A percentile compares a stretch with the other conserved stretches of the same genome.
phyloP scores from a whole-genome alignment of 2,888 invertebrate species.

The Acanthosepion lycidas region DNA sequence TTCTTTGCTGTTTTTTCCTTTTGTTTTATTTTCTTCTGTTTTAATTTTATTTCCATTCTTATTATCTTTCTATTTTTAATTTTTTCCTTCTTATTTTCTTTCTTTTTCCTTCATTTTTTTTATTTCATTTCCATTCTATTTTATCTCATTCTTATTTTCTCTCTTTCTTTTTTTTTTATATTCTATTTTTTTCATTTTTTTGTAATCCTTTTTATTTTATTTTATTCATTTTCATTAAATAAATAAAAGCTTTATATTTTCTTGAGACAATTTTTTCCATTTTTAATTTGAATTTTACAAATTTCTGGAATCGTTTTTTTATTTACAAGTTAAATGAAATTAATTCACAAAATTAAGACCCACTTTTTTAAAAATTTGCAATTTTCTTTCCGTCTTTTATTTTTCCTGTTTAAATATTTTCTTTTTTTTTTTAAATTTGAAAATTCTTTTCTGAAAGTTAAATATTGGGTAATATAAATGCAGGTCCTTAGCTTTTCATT shows the following conservation, averaged over 20 bases:
- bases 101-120: background rate
- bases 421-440: background rate
- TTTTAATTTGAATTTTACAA: conserved; percentile 33
- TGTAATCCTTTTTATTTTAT: background rate
- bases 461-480: conserved; percentile 33
- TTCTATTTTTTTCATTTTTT: background rate
- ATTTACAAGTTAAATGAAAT: conserved; percentile 33
- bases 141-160: background rate
- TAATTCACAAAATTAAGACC: background rate
- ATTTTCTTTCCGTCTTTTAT: background rate
- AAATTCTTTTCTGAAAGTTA: background rate
- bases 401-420: background rate
- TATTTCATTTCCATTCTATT: background rate
- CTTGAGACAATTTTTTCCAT: background rate
- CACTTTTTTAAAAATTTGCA: background rate
- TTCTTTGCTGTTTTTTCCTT: background rate
- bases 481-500: background rate
- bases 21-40: background rate
- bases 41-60: background rate
- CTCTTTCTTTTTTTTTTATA: background rate
- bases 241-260: background rate
- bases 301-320: background rate
- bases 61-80: background rate
- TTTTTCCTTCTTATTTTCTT: background rate
- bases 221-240: background rate